Evolutionary conservation across 2,797 vertebrate genomes (phyloP).

Genomic region (Acipenser oxyrinchus): DNA sequence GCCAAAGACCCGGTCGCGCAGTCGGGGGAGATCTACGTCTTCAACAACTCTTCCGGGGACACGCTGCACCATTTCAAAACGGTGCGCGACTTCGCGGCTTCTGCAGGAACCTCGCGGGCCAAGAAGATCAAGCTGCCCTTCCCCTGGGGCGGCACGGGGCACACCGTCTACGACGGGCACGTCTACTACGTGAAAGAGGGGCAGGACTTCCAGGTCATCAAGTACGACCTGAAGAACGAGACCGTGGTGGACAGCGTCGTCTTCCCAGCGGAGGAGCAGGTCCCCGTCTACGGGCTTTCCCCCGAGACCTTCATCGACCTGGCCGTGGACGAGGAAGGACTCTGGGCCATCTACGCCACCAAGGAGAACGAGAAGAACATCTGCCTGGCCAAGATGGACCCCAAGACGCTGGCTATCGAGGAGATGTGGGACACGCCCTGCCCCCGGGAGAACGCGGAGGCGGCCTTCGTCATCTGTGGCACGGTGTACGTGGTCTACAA

Average conservation of each 20-base stretch:
- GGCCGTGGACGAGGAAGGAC: constrained; percentile 76
- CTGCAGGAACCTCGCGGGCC: constrained; percentile 55
- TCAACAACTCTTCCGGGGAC: constrained; percentile 77
- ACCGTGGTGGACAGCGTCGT: constrained; percentile 75
- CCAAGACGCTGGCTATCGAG: constrained; percentile 78
- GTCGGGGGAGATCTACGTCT: constrained; percentile 79
- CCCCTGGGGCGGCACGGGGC: constrained; percentile 73
- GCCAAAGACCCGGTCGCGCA: constrained; percentile 70
- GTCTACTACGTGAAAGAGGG: constrained; percentile 78
- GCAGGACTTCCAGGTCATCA: constrained; percentile 76
- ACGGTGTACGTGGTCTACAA: constrained; percentile 91
- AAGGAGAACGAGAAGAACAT: constrained; percentile 77
- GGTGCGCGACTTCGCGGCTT: constrained; percentile 72
- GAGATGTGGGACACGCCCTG: constrained; percentile 94
- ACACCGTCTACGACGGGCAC: constrained; percentile 72
- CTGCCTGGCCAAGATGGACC: constrained; percentile 86
- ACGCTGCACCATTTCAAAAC: constrained; percentile 72
- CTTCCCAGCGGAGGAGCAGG: constrained; percentile 68
- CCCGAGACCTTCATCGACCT: constrained; percentile 78
- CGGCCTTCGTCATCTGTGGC: constrained; percentile 85
- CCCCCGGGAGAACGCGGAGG: constrained; percentile 81
- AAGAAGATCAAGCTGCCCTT: constrained; percentile 70
- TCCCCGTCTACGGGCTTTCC: constrained; percentile 63
- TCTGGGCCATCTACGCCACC: constrained; percentile 84
- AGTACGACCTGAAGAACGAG: constrained; percentile 73